A percentile compares a stretch with the other conserved stretches of the same genome.
phyloP scores from a whole-genome alignment of 2,888 invertebrate genomes.

The Lasioglossum marginatum region DNA sequence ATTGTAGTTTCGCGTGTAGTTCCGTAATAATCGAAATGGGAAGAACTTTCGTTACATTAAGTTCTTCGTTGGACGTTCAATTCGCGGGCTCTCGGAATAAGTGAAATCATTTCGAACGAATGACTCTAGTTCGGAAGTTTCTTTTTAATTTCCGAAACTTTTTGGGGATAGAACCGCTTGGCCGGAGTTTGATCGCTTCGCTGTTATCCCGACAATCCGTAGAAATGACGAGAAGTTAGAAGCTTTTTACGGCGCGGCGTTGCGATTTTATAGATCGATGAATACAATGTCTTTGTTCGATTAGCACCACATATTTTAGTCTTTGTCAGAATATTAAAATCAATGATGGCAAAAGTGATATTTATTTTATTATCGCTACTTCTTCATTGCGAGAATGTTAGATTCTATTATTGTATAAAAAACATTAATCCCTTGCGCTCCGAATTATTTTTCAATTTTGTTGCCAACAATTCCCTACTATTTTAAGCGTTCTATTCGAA shows the following conservation, averaged over 20 bases:
- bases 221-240: background rate
- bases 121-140: background rate
- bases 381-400: too few relatives aligned
- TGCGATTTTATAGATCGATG: background rate
- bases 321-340: too few relatives aligned
- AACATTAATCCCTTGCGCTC: too few relatives aligned
- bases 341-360: background rate
- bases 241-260: background rate
- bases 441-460: too few relatives aligned
- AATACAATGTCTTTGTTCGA: background rate
- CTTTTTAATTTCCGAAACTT: background rate
- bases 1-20: background rate
- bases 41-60: background rate
- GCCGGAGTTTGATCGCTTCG: background rate
- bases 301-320: background rate
- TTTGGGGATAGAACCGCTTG: background rate
- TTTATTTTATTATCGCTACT: background rate
- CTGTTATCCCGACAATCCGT: background rate
- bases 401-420: too few relatives aligned
- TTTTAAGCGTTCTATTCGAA: too few relatives aligned
- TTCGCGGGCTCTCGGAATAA: background rate
- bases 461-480: too few relatives aligned
- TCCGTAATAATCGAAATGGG: background rate
- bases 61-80: background rate
- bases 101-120: background rate